A percentile compares a stretch with the other conserved stretches of the same genome.
phyloP scores from a whole-genome alignment of 2,888 invertebrate genomes.

The Falcaria lacertinaria region DNA sequence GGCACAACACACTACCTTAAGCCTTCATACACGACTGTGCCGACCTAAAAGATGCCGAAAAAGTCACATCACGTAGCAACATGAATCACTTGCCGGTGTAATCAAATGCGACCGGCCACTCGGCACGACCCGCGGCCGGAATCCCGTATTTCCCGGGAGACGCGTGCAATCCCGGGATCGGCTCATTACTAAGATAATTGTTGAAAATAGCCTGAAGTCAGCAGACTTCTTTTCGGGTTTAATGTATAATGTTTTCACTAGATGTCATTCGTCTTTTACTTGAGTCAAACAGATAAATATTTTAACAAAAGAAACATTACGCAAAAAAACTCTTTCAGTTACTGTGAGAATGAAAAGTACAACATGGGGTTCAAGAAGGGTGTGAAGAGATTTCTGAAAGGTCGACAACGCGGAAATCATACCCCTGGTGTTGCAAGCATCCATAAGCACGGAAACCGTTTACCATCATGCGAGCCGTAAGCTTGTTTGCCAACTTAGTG shows the following conservation, averaged over 20 bases:
- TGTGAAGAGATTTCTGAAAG: no score
- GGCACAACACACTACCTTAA: neutral
- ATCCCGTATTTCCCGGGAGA: constrained; percentile 32
- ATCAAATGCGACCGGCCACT: constrained; percentile 25
- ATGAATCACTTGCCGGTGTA: constrained; percentile 29
- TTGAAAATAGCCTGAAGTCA: constrained; percentile 45
- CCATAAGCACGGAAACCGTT: no score
- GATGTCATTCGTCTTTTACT: no score
- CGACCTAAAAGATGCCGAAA: constrained; percentile 10
- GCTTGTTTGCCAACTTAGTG: no score
- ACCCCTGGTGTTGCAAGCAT: no score
- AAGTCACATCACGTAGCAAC: constrained; percentile 23
- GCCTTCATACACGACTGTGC: neutral
- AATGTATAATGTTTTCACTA: neutral
- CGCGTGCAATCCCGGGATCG: constrained; percentile 27
- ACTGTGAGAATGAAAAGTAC: no score
- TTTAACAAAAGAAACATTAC: no score
- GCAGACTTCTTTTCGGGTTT: constrained; percentile 7
- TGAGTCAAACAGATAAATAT: no score
- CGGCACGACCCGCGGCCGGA: constrained; percentile 23
- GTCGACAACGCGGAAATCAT: no score
- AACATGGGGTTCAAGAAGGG: no score
- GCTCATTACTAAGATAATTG: constrained; percentile 50
- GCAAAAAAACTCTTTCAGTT: no score
- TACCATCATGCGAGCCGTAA: no score